Conservation (phyloP, 2,888 invertebrate species). For the Polyommatus icarus region DNA sequence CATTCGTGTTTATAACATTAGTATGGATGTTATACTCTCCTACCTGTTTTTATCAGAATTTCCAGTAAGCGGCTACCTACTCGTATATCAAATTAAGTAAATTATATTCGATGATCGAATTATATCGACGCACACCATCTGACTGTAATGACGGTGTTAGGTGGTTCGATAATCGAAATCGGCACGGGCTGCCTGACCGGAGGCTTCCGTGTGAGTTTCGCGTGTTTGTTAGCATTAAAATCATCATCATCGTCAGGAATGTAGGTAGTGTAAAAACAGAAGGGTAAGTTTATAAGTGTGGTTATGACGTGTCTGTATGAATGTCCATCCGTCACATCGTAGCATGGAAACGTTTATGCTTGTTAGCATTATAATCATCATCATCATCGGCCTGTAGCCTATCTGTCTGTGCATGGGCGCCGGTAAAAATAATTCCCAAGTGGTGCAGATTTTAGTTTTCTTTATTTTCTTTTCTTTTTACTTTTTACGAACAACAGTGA, state of each 20-base stretch:
- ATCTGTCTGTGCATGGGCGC: too few species aligned
- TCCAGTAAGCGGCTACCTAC: background rate
- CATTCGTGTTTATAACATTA: too few species aligned
- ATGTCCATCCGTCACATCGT: too few species aligned
- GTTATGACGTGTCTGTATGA: background rate
- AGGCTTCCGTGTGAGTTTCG: constrained; percentile 64
- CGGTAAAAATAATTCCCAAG: too few species aligned
- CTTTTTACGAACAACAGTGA: too few species aligned
- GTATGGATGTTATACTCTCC: background rate
- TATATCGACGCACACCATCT: background rate
- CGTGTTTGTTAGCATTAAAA: constrained; percentile 35
- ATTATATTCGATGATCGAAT: constrained; percentile 13
- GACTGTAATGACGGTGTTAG: constrained; percentile 15
- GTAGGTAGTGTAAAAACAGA: background rate
- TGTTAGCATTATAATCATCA: too few species aligned
- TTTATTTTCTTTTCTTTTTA: too few species aligned
- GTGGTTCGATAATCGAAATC: constrained; percentile 33
- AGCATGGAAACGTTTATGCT: too few species aligned
- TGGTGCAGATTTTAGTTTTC: too few species aligned
- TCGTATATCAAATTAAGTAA: constrained; percentile 19
- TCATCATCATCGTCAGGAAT: background rate
- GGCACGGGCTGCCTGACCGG: constrained; percentile 47
- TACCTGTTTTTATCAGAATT: background rate
- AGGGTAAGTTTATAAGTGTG: background rate
- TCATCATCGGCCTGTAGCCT: too few species aligned